Percentiles rank a stretch among this genome's conserved stretches.
These are phyloP conservation scores for Hydraecia micacea DNA, from an alignment of 2,888 invertebrate genomes.

Conservation along the genomic window DNA sequence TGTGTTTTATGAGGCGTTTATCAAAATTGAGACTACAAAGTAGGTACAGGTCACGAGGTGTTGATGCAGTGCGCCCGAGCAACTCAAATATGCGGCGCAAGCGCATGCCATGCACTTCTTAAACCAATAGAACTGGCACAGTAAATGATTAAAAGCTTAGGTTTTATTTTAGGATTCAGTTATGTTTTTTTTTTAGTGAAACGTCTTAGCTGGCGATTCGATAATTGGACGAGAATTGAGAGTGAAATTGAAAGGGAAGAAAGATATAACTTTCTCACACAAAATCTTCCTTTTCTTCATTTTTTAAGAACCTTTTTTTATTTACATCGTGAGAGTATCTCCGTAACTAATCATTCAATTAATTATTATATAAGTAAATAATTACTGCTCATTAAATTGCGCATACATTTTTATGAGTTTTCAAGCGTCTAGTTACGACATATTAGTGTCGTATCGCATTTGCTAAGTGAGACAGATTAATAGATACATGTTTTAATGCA, in stretches of 20 bases:
- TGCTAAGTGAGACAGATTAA: constrained; percentile 5
- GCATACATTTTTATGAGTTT: constrained; percentile 34
- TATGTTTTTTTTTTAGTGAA: not conserved
- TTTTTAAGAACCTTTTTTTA: not conserved
- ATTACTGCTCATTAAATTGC: constrained; percentile 14
- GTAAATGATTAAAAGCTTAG: not conserved
- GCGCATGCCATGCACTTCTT: constrained; percentile 31
- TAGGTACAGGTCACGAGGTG: constrained; percentile 55
- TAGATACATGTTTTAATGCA: not conserved
- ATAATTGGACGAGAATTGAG: not conserved
- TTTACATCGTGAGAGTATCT: not conserved
- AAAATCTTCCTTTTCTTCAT: not conserved
- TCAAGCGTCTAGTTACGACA: constrained; percentile 37
- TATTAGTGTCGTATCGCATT: constrained; percentile 1
- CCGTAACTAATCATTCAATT: constrained; percentile 8
- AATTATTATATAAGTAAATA: constrained; percentile 9
- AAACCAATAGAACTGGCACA: constrained; percentile 32
- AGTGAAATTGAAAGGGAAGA: not conserved
- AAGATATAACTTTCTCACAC: not conserved
- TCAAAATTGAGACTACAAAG: constrained; percentile 47
- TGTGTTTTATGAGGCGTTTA: constrained; percentile 49
- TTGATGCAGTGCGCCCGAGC: constrained; percentile 62
- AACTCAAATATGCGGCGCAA: constrained; percentile 53
- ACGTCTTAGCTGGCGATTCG: not conserved
- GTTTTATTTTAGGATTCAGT: not conserved